Base-by-base conservation (phyloP, 2,797 vertebrate genomes). In the Oreonectes daqikongensis region DNA sequence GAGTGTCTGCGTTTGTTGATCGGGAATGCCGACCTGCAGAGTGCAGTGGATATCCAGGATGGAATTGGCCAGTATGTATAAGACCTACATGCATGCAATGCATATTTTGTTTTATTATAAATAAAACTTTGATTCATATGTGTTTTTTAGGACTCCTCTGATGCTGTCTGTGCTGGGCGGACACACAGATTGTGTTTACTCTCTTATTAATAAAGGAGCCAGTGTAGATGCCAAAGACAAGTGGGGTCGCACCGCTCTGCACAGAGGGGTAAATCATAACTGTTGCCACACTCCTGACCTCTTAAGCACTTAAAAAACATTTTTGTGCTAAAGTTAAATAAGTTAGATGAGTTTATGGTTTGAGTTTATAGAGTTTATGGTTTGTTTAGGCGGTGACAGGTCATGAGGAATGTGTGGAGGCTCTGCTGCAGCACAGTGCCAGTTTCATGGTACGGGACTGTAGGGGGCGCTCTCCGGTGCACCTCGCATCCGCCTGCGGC, bases 171-270 rank as follows among this genome's bases (percentile, higher is more conserved):
- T 99, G 86, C 92, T 99, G 84, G 97, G 97, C 0, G 97, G 96
- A 82, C 96, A 99, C 92, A 97, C 96, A 0, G 97, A 99, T 84
- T 99, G 97, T 59, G 96, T 98, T 50, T 98, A 97, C 90, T 99
- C 96, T 59, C 88, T 99, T 78, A 93, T 99, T 52, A 98, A 96
- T 88, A 98, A 99, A 88, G 97, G 97, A 91, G 96, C 96, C 79
- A 94, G 87, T 55, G 96, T 97, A 76, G 95, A 99, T 93, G 95
- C 97, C 96, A 98, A 97, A 97, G 97, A 99, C 88, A 96, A 96
- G 76, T 96, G 95, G 96, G 96, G 96, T 84, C 94, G 96, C 88
- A 98, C 97, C 1, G 97, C 96, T 24, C 86, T 99, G 32, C 97
- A 99, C 66, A 92, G 97, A 93, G 97, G 96, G 92, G 97, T 99